A percentile compares a stretch with the other conserved stretches of the same genome.
These are phyloP conservation scores for Barnardius zonarius DNA, from an alignment of 2,113 vertebrate species.

Conservation along the genomic window DNA sequence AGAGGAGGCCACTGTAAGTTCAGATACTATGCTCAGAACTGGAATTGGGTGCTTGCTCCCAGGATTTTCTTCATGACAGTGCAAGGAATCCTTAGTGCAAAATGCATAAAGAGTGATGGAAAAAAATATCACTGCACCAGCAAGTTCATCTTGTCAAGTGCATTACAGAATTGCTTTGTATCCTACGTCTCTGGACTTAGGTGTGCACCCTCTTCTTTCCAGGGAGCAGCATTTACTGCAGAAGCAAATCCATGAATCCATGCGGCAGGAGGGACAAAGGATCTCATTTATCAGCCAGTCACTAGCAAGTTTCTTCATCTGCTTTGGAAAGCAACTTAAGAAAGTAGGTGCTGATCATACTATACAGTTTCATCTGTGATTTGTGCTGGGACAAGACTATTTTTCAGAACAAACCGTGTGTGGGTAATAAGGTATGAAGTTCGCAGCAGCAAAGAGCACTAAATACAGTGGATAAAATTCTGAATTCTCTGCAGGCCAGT, in stretches of 20 bases:
- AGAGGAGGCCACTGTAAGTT: not conserved
- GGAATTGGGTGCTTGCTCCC: not conserved
- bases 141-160: not conserved
- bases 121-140: not conserved
- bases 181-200: not conserved
- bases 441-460: rapidly evolving
- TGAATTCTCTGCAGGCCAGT: not conserved
- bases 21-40: not conserved
- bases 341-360: not conserved
- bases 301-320: not conserved
- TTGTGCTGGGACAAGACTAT: not conserved
- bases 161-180: not conserved
- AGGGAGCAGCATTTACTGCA: not conserved
- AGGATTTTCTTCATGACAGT: not conserved
- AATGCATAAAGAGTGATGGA: not conserved
- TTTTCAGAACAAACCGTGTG: not conserved
- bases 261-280: not conserved
- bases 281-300: not conserved
- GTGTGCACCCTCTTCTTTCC: not conserved
- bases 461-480: not conserved
- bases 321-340: not conserved
- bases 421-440: not conserved
- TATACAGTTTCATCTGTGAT: not conserved
- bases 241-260: not conserved
- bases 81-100: not conserved